Base-by-base conservation (phyloP, 2,113 vertebrate species). In the Petrocephalus zakoni region DNA sequence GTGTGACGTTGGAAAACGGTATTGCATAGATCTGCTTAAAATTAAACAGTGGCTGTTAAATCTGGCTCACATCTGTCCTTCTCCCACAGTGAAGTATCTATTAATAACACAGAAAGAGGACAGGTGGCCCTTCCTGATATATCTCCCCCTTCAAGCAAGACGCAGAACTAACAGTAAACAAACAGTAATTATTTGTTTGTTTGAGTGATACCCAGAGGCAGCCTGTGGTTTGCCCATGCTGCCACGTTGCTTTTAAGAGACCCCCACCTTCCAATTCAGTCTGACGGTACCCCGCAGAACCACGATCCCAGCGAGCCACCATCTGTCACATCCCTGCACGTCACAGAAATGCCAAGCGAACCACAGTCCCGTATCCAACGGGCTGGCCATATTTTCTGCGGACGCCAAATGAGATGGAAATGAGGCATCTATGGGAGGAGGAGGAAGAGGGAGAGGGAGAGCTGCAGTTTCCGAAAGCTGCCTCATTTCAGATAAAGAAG, bases 31-130 rank as follows among this genome's bases (percentile, higher is more conserved):
- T 19, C 1, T 15, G 22, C 51, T 85, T 53, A 53, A 11, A 85
- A 85, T 53, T 15, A 53, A 25, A 85, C 25, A 29, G 51, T 17
- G 13, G 34, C 47, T 89, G 89, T 49, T 88, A 81, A 91, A 87
- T 88, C 83, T 85, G 87, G 55, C 64, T 88, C 90, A 90, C 81
- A 91, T 93, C 89, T 91, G 90, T 91, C 90, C 82, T 84, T 87
- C 86, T 85, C 89, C 89, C 89, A 93, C 88, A 94, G 94, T 93
- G 25, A 94, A 94, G 92, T 89, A 4, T 87, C 90, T 92, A 93
- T 93, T 93, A 94, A 93, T 92, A 89, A 89, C 88, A 89, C 90
- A 92, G 89, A 89, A 81, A 52, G 61, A 91, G 90, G 92, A 89
- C 91, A 92, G 87, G 90, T 92, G 82, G 84, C 34, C 83, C 89